Evolutionary conservation across 2,888 invertebrate genomes (phyloP).

Genomic region (Nymphalis polychloros): DNA sequence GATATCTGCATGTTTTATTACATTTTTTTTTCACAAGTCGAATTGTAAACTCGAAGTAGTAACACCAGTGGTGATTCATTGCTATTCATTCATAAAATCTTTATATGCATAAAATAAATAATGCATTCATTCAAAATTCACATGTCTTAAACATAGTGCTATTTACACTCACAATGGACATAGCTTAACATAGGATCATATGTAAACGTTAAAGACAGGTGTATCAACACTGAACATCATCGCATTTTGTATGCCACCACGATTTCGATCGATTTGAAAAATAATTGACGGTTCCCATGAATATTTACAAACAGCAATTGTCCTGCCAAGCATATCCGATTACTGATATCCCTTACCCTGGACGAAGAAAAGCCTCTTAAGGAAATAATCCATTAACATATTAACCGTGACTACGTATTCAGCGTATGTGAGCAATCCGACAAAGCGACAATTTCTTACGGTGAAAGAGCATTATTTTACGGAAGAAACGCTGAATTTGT

Average conservation of each 20-base stretch:
- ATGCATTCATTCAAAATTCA: not conserved
- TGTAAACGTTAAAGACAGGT: conserved; percentile 9
- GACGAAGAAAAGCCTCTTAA: conserved; percentile 50
- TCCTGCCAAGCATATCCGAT: conserved; percentile 49
- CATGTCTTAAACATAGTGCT: not conserved
- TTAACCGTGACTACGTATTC: conserved; percentile 61
- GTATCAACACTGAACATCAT: conserved; percentile 13
- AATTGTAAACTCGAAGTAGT: too few relatives aligned
- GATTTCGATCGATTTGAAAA: conserved; percentile 34
- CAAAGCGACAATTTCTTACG: conserved; percentile 19
- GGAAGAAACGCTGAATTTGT: not conserved
- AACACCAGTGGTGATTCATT: too few relatives aligned
- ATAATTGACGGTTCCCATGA: conserved; percentile 61
- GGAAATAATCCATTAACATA: conserved; percentile 73
- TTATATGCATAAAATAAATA: too few relatives aligned
- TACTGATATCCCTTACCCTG: conserved; percentile 28
- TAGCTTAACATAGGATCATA: too few relatives aligned
- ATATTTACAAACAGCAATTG: conserved; percentile 59
- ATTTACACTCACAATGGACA: too few relatives aligned
- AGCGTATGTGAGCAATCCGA: conserved; percentile 36
- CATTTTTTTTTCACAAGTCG: too few relatives aligned
- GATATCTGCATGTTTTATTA: too few relatives aligned
- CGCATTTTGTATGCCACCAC: conserved; percentile 10
- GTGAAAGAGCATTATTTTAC: not conserved
- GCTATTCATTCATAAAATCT: too few relatives aligned